Conservation (phyloP, 2,888 invertebrate genomes). For the Polyommatus icarus region DNA sequence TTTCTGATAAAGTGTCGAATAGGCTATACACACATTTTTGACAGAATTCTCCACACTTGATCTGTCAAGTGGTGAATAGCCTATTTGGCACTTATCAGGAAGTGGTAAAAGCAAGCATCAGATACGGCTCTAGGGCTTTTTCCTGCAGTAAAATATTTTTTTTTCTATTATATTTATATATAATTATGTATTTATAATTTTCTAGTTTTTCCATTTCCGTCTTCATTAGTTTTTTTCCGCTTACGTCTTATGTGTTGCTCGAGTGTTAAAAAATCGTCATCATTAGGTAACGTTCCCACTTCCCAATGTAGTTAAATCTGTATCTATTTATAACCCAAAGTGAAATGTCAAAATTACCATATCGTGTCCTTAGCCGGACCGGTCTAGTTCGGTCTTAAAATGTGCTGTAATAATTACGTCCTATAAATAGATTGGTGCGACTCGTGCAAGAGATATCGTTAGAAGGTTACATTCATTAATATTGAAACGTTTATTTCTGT, state of each 20-base stretch:
- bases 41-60: too few species aligned
- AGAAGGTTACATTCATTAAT: constrained; percentile 9
- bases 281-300: background rate
- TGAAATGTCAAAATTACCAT: constrained; percentile 25
- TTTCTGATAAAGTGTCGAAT: too few species aligned
- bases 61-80: too few species aligned
- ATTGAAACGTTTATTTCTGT: background rate
- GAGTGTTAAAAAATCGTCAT: background rate
- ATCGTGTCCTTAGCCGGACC: background rate
- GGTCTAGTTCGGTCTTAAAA: background rate
- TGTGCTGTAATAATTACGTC: background rate
- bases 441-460: background rate
- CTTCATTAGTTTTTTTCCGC: background rate
- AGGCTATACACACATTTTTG: too few species aligned
- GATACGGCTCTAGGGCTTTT: too few species aligned
- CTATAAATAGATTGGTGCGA: background rate
- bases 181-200: too few species aligned
- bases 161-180: too few species aligned
- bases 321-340: background rate
- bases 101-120: too few species aligned
- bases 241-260: background rate
- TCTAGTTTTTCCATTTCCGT: too few species aligned
- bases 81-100: too few species aligned
- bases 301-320: background rate
- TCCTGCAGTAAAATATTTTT: too few species aligned